Base-by-base conservation (phyloP, 2,113 vertebrate genomes). In the Corynorhinus townsendii region DNA sequence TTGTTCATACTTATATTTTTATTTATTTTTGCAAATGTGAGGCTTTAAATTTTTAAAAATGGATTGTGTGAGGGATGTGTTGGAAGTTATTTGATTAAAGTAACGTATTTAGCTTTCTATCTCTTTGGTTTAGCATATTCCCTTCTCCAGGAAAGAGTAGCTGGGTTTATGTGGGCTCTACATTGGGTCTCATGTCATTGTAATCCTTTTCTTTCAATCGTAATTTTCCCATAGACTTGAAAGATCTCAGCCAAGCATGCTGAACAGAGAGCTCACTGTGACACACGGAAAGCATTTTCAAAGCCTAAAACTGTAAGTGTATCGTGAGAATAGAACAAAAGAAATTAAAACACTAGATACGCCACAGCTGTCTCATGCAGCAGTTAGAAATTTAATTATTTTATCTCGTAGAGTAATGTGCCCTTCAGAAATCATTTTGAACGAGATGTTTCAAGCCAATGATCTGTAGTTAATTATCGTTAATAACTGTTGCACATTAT, bases 401-500 rank as follows among this genome's bases (percentile, higher is more conserved):
- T 99, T 98, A 99, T 99, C 98, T 99, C 98, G 96, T 98, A 98
- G 98, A 99, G 98, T 99, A 98, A 98, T 99, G 98, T 98, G 98
- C 98, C 98, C 98, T 99, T 98, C 98, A 98, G 98, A 99, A 98
- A 98, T 98, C 98, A 99, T 99, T 98, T 98, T 98, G 98, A 98
- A 98, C 98, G 98, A 98, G 98, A 99, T 98, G 98, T 99, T 99
- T 98, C 98, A 98, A 98, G 98, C 98, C 98, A 98, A 98, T 99
- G 98, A 99, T 98, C 98, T 99, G 98, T 98, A 98, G 98, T 99
- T 99, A 99, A 98, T 98, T 99, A 99, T 99, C 98, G 98, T 98
- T 99, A 99, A 99, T 99, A 99, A 99, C 98, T 99, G 98, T 99
- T 99, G 98, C 98, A 99, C 98, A 99, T 99, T 99, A 98, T 98